phyloP scores from a whole-genome alignment of 1,140 invertebrate genomes.

The Oryzaephilus surinamensis region DNA sequence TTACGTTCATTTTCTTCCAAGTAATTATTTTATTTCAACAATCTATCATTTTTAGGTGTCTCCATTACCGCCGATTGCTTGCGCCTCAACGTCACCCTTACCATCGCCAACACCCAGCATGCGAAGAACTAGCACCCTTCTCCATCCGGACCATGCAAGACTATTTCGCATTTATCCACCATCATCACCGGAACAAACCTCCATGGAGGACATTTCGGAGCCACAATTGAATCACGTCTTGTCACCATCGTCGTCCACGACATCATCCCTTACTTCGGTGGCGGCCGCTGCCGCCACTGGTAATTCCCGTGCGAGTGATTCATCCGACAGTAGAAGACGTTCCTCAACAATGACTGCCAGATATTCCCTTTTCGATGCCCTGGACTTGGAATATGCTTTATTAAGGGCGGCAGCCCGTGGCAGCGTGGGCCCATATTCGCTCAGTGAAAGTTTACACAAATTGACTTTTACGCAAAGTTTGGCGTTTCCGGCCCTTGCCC shows the following conservation, averaged over 20 bases:
- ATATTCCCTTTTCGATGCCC: constrained; percentile 59
- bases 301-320: constrained; percentile 35
- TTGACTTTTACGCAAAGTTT: constrained; percentile 65
- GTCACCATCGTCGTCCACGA: constrained; percentile 43
- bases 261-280: constrained; percentile 45
- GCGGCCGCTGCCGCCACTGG: constrained; percentile 36
- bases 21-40: no score
- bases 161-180: constrained; percentile 44
- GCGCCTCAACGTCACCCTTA: constrained; percentile 32
- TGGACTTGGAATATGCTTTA: constrained; percentile 59
- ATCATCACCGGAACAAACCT: constrained; percentile 39
- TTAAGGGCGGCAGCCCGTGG: constrained; percentile 55
- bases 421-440: constrained; percentile 58
- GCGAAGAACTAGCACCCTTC: constrained; percentile 44
- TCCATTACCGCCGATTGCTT: constrained; percentile 43
- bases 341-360: constrained; percentile 38
- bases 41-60: constrained; percentile 51
- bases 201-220: constrained; percentile 38
- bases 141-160: constrained; percentile 59
- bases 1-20: no score
- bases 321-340: constrained; percentile 35
- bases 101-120: constrained; percentile 37
- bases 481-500: constrained; percentile 59
- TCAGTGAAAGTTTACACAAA: constrained; percentile 62
- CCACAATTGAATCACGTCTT: constrained; percentile 34